Evolutionary conservation across 53 echinoderm and acorn worm genomes (phyloP), one percentile per base, ranked within the genome.

Genomic region (Holothuria leucospilota): DNA sequence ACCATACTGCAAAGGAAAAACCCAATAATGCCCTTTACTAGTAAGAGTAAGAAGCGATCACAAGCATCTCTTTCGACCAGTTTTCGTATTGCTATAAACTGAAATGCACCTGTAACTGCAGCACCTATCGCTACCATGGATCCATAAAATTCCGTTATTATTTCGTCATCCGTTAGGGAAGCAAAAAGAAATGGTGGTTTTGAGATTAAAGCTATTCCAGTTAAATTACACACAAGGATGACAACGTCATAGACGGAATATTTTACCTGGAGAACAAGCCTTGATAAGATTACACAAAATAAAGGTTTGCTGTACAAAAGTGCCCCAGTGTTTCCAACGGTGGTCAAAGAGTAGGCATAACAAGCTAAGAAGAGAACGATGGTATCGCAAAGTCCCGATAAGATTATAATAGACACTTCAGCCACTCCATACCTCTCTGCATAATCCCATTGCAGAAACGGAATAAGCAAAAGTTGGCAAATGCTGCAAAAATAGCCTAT

Each of bases 141-240:
- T 13, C 80, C 80, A 16, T 59, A 6, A 2, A 80, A 72, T 20
- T 4, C 77, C 27, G 0, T 62, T 25, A 20, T 30, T 2, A 59
- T 6, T 2, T 27, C 26, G 27, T 20, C 27, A 13, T 25, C 53
- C 28, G 59, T 23, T 1, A 28, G 13, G 58, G 51, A 41, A 10
- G 30, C 60, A 27, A 80, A 80, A 25, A 80, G 8, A 34, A 80
- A 80, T 18, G 80, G 16, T 29, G 80, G 80, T 51, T 61, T 80
- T 20, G 28, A 58, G 1, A 80, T 29, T 29, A 80, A 29, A 30
- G 24, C 16, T 8, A 80, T 29, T 15, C 80, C 80, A 38, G 62
- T 80, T 27, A 80, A 80, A 30, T 80, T 80, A 28, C 21, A 51
- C 10, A 80, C 29, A 56, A 61, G 56, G 13, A 80, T 25, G 18